Conservation (phyloP, 2,888 invertebrate genomes). For the Atherix ibis region DNA sequence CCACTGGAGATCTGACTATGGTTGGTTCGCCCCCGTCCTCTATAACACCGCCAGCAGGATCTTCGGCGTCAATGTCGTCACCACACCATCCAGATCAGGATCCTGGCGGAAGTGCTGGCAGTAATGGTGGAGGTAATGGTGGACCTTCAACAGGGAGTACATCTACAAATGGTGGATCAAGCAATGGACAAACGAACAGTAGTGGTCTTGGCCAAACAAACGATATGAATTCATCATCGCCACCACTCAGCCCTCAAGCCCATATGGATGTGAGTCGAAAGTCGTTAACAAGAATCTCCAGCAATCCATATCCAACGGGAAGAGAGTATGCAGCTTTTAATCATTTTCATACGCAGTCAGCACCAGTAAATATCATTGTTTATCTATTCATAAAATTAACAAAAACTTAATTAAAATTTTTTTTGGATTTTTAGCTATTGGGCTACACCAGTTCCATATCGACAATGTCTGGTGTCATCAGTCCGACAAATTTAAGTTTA, state of each 20-base stretch:
- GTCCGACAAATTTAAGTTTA: constrained; percentile 73
- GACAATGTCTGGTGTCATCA: constrained; percentile 69
- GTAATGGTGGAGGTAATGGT: constrained; percentile 19
- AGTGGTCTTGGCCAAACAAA: constrained; percentile 4
- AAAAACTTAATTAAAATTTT: not conserved
- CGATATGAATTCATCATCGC: constrained; percentile 15
- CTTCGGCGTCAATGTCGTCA: constrained; percentile 22
- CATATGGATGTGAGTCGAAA: constrained; percentile 20
- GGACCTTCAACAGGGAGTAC: constrained; percentile 7
- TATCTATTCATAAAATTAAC: not conserved
- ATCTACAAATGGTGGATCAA: not conserved
- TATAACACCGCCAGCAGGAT: constrained; percentile 37
- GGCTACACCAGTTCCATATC: constrained; percentile 78
- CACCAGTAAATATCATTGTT: constrained; percentile 34
- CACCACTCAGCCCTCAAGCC: constrained; percentile 19
- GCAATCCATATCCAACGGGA: constrained; percentile 35
- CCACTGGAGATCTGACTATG: constrained; percentile 53
- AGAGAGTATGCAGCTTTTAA: constrained; percentile 67
- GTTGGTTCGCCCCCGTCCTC: constrained; percentile 48
- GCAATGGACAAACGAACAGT: constrained; percentile 1
- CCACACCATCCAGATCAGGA: constrained; percentile 26
- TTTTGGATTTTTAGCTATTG: constrained; percentile 52
- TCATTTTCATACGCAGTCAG: constrained; percentile 84
- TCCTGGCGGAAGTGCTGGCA: constrained; percentile 9
- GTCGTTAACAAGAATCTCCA: constrained; percentile 27